Evolutionary conservation across 2,113 vertebrate species (phyloP), one percentile per base, ranked within the genome.

Genomic region (Psilopogon haemacephalus): DNA sequence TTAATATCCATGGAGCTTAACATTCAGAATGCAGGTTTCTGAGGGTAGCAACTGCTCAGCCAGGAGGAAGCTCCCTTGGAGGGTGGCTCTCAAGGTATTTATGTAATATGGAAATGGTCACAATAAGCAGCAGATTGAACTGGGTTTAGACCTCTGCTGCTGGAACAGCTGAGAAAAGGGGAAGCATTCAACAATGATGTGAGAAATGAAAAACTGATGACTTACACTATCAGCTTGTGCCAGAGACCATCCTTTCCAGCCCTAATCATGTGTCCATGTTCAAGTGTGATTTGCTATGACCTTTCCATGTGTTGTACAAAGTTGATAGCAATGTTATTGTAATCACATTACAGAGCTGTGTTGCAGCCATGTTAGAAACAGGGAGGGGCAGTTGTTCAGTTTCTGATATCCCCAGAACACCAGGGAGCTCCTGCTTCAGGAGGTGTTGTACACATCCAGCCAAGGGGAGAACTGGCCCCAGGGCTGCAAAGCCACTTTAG

Each of bases 1-100:
- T 94, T 69, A 82, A 87, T 75, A 92, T 58, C 84, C 56, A 70
- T 59, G 30, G 77, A 85, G 46, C 86, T 96, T 94, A 93, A 91
- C 84, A 88, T 74, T 93, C 69, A 95, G 62, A 86, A 67, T 37
- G 52, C 0, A 0, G 12, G 44, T 80, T 90, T 90, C 65, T 94
- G 73, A 74, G 62, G 64, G 46, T 59, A 84, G 48, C 86, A 95
- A 94, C 83, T 80, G 81, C 65, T 86, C 80, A 90, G 69, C 38
- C n/a, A 68, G 80, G 76, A 93, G 63, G 42, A 90, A 86, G 56
- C 28, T 95, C 86, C 89, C 86, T 50, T 58, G 74, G 64, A 90
- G 69, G 33, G 52, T 33, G 27, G n/a, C 12, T 94, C 58, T 40
- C 38, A 64, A 88, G 62, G 35, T 74, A 84, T 81, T 84, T 84